Percentiles rank a stretch among this genome's conserved stretches.
These are phyloP conservation scores for Podarcis muralis DNA, from an alignment of 2,113 vertebrate genomes.

Conservation along the genomic window DNA sequence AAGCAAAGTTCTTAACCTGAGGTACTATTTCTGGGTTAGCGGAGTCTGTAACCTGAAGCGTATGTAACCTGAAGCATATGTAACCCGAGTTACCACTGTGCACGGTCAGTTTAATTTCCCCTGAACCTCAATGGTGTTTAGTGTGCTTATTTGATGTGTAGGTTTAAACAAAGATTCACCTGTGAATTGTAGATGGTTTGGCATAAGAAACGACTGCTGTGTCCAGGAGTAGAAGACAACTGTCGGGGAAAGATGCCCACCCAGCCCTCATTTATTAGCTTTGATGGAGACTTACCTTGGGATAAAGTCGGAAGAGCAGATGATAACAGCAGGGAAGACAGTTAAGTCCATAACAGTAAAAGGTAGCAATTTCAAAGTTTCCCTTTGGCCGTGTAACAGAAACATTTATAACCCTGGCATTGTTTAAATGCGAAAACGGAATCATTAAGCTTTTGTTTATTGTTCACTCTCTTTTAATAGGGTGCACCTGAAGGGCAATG, in stretches of 20 bases:
- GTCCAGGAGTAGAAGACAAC: not conserved
- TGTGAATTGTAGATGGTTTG: not conserved
- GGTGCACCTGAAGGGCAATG: conserved; percentile 4
- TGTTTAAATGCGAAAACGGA: conserved; percentile 25
- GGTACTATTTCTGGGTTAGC: too few species aligned
- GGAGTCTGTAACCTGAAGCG: too few species aligned
- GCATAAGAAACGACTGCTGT: not conserved
- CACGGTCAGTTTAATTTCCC: not conserved
- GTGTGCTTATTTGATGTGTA: not conserved
- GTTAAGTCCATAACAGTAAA: not conserved
- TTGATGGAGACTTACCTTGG: not conserved
- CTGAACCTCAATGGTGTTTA: not conserved
- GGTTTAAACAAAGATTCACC: too few species aligned
- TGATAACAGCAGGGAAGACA: not conserved
- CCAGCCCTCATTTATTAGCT: not conserved
- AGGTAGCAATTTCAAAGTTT: conserved; percentile 11
- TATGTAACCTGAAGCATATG: too few species aligned
- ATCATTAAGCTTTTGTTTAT: conserved; percentile 1
- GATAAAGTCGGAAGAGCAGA: conserved; percentile 23
- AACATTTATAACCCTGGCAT: conserved; percentile 17
- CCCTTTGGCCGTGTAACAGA: conserved; percentile 13
- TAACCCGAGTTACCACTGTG: too few species aligned
- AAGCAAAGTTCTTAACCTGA: too few species aligned
- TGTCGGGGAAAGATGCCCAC: not conserved
- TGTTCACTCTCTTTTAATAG: conserved; percentile 25